Base-by-base conservation (phyloP, 2,888 invertebrate species). In the Cetonia aurata region DNA sequence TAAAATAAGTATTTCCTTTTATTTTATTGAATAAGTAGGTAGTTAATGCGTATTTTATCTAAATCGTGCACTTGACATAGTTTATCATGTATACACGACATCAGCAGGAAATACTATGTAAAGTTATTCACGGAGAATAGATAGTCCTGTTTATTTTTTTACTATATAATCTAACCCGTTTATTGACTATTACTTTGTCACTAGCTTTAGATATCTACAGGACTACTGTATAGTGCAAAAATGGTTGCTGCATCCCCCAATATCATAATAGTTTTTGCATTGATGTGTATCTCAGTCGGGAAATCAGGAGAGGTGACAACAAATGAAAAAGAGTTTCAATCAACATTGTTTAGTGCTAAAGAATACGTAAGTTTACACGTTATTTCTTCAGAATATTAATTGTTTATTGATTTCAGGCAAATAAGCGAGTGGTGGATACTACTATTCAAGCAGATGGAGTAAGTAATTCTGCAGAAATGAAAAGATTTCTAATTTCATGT, bases 121-220 rank as follows among this genome's bases (percentile, higher is more conserved):
- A 56, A 56, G 37, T 41, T 15, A 56, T 56, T 56, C 56, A 56
- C 37, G 41, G 15, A 15, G n/a, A 41, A 37, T 6, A 56, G 56
- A 56, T 56, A 56, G 17, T 17, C 17, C 13, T 41, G 41, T 17
- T 41, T 37, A 37, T 13, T 37, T 37, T 37, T 56, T 56, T 56
- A 15, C 25, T 56, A 56, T 56, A 41, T 37, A 17, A 13, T 17
- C 9, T 0, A 41, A 56, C 13, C 31, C 3, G n/a, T 6, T 15
- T 10, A 37, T 9, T 41, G 15, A 15, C 9, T 9, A 2, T 8
- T 56, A 13, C 37, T 0, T 41, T 9, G n/a, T n/a, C n/a, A n/a
- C n/a, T 8, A 37, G 13, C 10, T 13, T 37, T 53, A 1, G 33
- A 53, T 4, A n/a, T 10, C 8, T 25, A 4, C 53, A 10, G 10